phyloP scores from a whole-genome alignment of 2,888 invertebrate genomes.

The Deroplatys truncata region DNA sequence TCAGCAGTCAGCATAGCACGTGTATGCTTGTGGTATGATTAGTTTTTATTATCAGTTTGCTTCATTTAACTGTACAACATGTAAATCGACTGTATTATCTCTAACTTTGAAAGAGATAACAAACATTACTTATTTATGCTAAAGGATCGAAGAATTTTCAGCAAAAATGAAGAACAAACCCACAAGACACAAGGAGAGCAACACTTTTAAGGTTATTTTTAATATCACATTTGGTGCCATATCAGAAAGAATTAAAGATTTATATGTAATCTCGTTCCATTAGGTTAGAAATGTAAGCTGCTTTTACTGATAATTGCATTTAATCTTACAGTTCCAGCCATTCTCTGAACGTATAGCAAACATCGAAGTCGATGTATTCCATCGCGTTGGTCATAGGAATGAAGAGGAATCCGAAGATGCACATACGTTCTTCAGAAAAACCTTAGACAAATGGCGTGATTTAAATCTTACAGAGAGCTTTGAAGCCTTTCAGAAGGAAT shows the following conservation, averaged over 20 bases:
- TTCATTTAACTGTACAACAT: too few relatives aligned
- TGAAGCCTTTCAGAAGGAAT: slow-evolving; percentile 68
- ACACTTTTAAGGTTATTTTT: slow-evolving; percentile 68
- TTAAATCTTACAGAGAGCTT: slow-evolving; percentile 83
- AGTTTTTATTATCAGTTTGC: too few relatives aligned
- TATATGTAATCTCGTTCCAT: background rate
- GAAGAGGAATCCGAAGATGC: slow-evolving; percentile 62
- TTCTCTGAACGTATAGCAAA: slow-evolving; percentile 83
- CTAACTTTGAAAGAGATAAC: too few relatives aligned
- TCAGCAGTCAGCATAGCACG: background rate
- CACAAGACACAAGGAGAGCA: slow-evolving; percentile 66
- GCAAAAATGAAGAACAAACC: slow-evolving; percentile 66
- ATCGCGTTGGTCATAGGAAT: slow-evolving; percentile 75
- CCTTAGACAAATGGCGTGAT: slow-evolving; percentile 83
- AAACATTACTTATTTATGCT: background rate
- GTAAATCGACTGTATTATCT: too few relatives aligned
- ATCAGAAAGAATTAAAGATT: background rate
- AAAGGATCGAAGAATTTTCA: background rate
- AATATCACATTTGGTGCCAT: background rate
- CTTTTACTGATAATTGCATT: slow-evolving; percentile 1
- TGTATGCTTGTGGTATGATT: too few relatives aligned
- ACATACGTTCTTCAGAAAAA: slow-evolving; percentile 76
- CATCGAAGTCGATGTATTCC: slow-evolving; percentile 83
- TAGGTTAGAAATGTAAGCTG: background rate
- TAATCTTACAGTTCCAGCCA: slow-evolving; percentile 67